Conservation (phyloP, 2,888 invertebrate species). For the Mesopsocus fuscifrons region DNA sequence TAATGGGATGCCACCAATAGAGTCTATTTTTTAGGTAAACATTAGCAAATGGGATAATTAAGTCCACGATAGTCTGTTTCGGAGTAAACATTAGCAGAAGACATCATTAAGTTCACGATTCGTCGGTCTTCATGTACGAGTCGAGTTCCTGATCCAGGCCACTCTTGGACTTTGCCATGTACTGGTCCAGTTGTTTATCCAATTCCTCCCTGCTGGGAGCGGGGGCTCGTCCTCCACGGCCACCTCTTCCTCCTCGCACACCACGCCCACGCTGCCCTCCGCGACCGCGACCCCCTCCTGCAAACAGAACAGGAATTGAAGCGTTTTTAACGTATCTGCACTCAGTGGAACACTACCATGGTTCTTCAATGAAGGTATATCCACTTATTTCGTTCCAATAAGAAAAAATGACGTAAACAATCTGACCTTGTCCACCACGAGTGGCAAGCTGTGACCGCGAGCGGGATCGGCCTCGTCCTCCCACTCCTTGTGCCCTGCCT, state of each 20-base stretch:
- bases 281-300: neutral
- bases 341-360: conserved; percentile 4
- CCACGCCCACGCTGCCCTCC: conserved; percentile 11
- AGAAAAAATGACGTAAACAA: no score
- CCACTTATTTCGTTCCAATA: no score
- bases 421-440: no score
- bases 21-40: no score
- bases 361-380: no score
- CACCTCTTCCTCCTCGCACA: conserved; percentile 11
- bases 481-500: conserved; percentile 16
- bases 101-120: no score
- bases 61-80: no score
- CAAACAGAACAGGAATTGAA: no score
- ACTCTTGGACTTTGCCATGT: conserved; percentile 45
- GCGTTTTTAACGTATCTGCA: conserved; percentile 8
- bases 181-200: conserved; percentile 48
- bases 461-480: conserved; percentile 13
- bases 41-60: no score
- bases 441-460: no score
- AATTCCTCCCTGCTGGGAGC: conserved; percentile 37
- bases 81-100: no score
- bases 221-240: conserved; percentile 10
- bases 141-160: conserved; percentile 37
- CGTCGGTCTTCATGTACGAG: conserved; percentile 34
- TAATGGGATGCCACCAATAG: no score